Percentiles rank a stretch among this genome's conserved stretches.
Evolutionary conservation across 2,888 invertebrate genomes (phyloP).

Genomic region (Chloromyia formosa): DNA sequence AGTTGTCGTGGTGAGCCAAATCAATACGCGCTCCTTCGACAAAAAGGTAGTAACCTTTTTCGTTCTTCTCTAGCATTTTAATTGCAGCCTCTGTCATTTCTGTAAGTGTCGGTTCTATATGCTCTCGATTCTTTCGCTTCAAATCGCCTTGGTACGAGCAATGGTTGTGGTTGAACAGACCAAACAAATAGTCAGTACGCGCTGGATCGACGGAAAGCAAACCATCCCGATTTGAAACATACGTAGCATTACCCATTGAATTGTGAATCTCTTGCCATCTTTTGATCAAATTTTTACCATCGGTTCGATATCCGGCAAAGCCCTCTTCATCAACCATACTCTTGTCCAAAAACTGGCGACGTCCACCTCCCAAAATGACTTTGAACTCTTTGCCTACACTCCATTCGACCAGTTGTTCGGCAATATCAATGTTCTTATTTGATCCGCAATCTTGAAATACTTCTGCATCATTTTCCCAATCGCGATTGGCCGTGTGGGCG

Average conservation of each 20-base stretch:
- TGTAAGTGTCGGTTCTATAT: constrained; percentile 69
- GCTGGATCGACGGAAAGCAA: constrained; percentile 59
- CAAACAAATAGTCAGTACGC: constrained; percentile 68
- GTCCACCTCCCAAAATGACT: constrained; percentile 60
- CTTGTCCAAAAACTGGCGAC: constrained; percentile 56
- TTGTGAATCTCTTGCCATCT: constrained; percentile 69
- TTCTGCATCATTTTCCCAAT: constrained; percentile 65
- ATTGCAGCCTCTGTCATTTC: constrained; percentile 76
- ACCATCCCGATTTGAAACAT: constrained; percentile 54
- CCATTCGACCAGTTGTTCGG: constrained; percentile 73
- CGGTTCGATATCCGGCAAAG: constrained; percentile 66
- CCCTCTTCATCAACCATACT: constrained; percentile 67
- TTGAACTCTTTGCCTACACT: constrained; percentile 75
- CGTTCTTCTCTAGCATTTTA: constrained; percentile 67
- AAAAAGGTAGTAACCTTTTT: constrained; percentile 76
- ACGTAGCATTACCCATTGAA: constrained; percentile 54
- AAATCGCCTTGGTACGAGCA: constrained; percentile 70
- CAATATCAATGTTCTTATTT: constrained; percentile 69
- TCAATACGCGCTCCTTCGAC: constrained; percentile 70
- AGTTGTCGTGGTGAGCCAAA: constrained; percentile 71
- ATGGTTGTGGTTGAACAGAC: constrained; percentile 67
- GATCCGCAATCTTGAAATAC: constrained; percentile 35
- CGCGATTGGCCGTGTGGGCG: constrained; percentile 67
- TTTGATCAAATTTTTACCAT: constrained; percentile 72
- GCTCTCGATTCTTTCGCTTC: constrained; percentile 61